phyloP scores from a whole-genome alignment of 2,113 vertebrate genomes.

The Chionis minor region DNA sequence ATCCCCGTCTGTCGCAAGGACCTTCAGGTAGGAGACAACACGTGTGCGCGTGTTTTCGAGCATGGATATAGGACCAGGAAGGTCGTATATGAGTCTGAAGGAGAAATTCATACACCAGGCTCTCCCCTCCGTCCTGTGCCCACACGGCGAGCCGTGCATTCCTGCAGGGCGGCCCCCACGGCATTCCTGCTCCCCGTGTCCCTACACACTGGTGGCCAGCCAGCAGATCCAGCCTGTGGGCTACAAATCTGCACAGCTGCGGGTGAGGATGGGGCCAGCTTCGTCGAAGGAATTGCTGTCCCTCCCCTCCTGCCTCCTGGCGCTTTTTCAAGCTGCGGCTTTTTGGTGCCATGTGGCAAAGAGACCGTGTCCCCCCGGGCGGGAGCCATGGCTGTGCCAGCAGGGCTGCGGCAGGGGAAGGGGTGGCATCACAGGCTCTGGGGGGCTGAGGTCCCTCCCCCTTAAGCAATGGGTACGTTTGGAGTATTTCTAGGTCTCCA shows the following conservation, averaged over 20 bases:
- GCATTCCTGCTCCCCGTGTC: no score
- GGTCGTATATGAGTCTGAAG: background rate
- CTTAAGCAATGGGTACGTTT: fast-evolving
- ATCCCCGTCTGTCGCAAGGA: background rate
- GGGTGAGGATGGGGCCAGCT: background rate
- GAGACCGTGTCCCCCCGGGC: fast-evolving
- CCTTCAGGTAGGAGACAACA: background rate
- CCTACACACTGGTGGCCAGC: no score
- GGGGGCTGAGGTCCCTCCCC: fast-evolving
- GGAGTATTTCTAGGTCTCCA: background rate
- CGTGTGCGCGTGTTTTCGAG: no score
- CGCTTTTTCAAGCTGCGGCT: background rate
- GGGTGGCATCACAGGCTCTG: background rate
- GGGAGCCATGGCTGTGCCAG: background rate
- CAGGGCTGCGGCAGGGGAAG: background rate
- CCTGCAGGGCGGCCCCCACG: background rate
- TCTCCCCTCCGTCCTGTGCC: background rate
- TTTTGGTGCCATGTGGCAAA: background rate
- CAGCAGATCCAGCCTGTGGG: background rate
- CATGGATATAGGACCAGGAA: fast-evolving
- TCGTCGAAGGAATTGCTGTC: fast-evolving
- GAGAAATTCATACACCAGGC: background rate
- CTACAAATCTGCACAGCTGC: no score
- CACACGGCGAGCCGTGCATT: fast-evolving
- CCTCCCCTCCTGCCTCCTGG: background rate